Conservation (phyloP, 1,140 invertebrate species). For the Alviniconcha marisindica region DNA sequence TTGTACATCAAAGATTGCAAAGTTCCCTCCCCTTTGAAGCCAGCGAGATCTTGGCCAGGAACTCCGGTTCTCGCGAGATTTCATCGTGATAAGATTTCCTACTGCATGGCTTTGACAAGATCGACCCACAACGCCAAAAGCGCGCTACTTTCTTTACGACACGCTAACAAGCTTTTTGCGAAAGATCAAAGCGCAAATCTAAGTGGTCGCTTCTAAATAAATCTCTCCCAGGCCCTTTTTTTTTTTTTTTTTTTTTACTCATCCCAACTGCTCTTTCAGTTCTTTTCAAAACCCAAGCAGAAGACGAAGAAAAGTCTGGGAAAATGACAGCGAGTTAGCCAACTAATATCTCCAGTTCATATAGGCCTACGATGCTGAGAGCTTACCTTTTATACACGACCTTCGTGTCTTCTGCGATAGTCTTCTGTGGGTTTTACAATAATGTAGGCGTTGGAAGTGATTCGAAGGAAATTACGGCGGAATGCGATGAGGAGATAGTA, state of each 20-base stretch:
- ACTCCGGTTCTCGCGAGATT: neutral
- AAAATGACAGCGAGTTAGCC: no score
- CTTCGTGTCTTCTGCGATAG: neutral
- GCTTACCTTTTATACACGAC: neutral
- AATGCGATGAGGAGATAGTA: neutral
- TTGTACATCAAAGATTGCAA: conserved; percentile 4
- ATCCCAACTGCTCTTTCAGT: neutral
- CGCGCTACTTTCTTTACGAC: conserved; percentile 21
- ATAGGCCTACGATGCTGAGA: no score
- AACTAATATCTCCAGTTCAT: no score
- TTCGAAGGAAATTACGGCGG: conserved; percentile 4
- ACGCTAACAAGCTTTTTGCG: conserved; percentile 21
- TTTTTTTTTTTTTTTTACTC: neutral
- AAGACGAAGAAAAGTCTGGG: neutral
- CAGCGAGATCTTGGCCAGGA: conserved; percentile 5
- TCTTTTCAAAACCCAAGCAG: neutral
- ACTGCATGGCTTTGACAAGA: conserved; percentile 1
- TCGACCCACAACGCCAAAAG: conserved; percentile 26
- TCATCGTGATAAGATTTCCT: conserved; percentile 8
- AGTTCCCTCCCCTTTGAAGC: conserved; percentile 14
- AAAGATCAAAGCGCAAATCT: conserved; percentile 26
- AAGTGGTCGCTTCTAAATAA: conserved; percentile 28
- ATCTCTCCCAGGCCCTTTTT: neutral
- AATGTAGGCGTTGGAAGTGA: neutral
- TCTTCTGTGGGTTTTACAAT: neutral